Base-by-base conservation (phyloP, 1,140 invertebrate species). In the Maconellicoccus hirsutus region DNA sequence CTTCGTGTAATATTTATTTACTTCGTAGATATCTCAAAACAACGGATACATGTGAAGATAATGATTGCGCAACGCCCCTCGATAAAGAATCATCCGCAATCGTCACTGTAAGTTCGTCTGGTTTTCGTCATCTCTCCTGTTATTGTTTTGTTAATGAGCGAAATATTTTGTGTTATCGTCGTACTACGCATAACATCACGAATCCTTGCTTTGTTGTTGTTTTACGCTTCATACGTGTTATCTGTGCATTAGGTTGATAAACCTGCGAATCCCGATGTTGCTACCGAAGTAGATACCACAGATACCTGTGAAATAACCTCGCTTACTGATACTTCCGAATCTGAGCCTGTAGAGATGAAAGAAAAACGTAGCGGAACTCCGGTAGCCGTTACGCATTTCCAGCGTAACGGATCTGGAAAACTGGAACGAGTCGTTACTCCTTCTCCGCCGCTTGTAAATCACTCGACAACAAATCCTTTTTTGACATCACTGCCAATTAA, bases 321-420 rank as follows among this genome's bases (percentile, higher is more conserved):
- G 10, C 42, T 52, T 14, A 52, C n/a, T 52, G 42, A 52, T 19
- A 16, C 12, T 8, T 3, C 42, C 42, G 42, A 52, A 52, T 52
- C 42, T 2, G 42, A 14, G n/a, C n/a, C 42, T 16, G 10, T 52
- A 19, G 42, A 52, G 42, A 14, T 52, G 16, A 19, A 52, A 52
- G 42, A 52, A 3, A 75, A 72, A 69, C 75, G 70, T 72, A 73
- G 71, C 78, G 77, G 70, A 74, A 79, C 79, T 14, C 81, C 83
- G 0, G 83, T 84, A 12, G 84, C 83, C 10, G 81, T 84, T 1
- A 84, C 83, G 0, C 83, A 83, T 75, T 84, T 83, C 73, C 80
- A 81, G 6, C 80, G 81, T 72, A 80, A 79, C 25, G 80, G 81
- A 69, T 75, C 75, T 70, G 83, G 82, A 3, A 80, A 81, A 76